phyloP scores from a whole-genome alignment of 2,797 vertebrate genomes.

The Lateolabrax maculatus region DNA sequence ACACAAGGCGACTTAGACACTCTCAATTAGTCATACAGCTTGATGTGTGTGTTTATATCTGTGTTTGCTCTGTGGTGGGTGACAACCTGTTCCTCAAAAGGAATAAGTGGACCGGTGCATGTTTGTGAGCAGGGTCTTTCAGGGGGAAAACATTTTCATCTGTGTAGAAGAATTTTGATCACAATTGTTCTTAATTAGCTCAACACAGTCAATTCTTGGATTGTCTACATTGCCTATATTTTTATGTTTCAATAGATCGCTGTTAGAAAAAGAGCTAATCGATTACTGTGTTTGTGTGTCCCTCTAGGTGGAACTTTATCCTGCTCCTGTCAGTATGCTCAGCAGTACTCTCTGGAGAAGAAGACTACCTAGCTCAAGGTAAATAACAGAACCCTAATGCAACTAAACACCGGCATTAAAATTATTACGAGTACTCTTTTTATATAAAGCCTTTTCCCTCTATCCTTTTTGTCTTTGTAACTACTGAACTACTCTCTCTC shows the following conservation, averaged over 20 bases:
- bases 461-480: too few species aligned
- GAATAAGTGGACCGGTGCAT: neutral
- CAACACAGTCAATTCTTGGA: fast-evolving
- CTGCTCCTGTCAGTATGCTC: constrained; percentile 93
- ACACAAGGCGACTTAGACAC: neutral
- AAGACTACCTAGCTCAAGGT: constrained; percentile 87
- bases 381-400: constrained; percentile 39
- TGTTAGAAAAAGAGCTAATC: neutral
- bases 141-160: neutral
- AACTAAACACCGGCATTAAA: neutral
- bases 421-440: neutral
- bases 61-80: neutral
- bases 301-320: constrained; percentile 90
- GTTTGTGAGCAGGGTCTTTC: neutral
- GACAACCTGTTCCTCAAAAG: neutral
- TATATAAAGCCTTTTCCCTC: neutral
- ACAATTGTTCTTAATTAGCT: neutral
- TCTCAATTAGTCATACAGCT: neutral
- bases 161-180: neutral
- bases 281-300: constrained; percentile 51
- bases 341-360: constrained; percentile 87
- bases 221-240: neutral
- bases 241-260: neutral
- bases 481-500: too few species aligned
- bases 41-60: neutral